Percentiles rank a stretch among this genome's conserved stretches.
Evolutionary conservation across 2,797 vertebrate genomes (phyloP).

Genomic region (Eulemur albifrons): DNA sequence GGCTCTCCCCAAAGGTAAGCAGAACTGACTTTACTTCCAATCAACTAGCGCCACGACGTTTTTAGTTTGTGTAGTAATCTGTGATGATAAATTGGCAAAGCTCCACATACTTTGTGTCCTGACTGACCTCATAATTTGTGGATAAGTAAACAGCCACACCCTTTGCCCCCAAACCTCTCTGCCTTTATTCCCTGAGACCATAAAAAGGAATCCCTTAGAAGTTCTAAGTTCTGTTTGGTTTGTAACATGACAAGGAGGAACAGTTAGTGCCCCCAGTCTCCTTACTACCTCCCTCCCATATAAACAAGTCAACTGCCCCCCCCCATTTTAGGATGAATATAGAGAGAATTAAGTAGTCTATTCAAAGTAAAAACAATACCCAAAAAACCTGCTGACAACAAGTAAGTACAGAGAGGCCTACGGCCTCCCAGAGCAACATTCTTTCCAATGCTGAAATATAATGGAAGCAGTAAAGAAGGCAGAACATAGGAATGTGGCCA

Average conservation of each 20-base stretch:
- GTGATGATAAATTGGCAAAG: neutral
- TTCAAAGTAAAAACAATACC: neutral
- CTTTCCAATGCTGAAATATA: neutral
- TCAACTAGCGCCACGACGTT: neutral
- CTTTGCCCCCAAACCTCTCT: neutral
- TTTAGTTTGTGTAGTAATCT: neutral
- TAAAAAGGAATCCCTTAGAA: neutral
- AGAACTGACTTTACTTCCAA: neutral
- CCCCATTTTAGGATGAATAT: slow-evolving; percentile 31
- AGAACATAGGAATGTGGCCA: neutral
- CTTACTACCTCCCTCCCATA: neutral
- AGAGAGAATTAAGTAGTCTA: neutral
- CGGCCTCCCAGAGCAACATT: neutral
- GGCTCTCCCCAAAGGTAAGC: neutral
- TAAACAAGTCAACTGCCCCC: neutral
- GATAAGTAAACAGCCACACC: neutral
- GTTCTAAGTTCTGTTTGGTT: neutral
- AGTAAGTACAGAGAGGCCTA: slow-evolving; percentile 57
- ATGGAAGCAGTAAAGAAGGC: neutral
- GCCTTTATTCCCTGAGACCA: neutral
- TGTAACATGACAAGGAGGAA: neutral
- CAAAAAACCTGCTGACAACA: neutral
- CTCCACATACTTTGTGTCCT: neutral
- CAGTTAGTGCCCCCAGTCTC: neutral
- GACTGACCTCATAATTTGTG: neutral